Percentiles rank a stretch among this genome's conserved stretches.
These are phyloP conservation scores for Ctenochaetus hawaiiensis DNA, from an alignment of 2,797 vertebrate genomes.

Conservation along the genomic window DNA sequence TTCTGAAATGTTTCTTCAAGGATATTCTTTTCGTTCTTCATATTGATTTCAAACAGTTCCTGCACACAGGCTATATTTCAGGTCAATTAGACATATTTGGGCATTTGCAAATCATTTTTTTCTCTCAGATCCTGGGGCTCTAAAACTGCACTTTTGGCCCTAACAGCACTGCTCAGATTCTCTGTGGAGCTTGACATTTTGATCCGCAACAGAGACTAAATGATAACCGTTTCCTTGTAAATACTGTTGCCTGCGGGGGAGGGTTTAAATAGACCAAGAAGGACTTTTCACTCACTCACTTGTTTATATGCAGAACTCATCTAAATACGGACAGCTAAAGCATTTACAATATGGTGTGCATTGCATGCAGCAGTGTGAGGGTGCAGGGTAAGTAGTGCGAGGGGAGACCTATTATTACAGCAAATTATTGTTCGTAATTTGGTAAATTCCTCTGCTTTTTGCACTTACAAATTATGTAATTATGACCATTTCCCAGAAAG, in stretches of 20 bases:
- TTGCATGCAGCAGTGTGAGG: conserved; percentile 38
- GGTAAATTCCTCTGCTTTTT: conserved; percentile 61
- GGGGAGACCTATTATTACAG: conserved; percentile 61
- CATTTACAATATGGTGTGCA: conserved; percentile 53
- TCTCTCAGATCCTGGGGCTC: conserved; percentile 84
- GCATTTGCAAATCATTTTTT: conserved; percentile 85
- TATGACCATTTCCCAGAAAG: conserved; percentile 52
- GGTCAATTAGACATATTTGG: conserved; percentile 89
- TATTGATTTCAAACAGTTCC: conserved; percentile 86
- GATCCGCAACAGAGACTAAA: conserved; percentile 87
- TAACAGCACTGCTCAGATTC: conserved; percentile 80
- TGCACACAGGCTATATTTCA: conserved; percentile 83
- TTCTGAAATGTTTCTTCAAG: conserved; percentile 77
- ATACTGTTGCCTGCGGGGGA: conserved; percentile 83
- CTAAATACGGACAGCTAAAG: conserved; percentile 67
- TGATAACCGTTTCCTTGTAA: conserved; percentile 88
- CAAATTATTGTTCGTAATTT: conserved; percentile 60
- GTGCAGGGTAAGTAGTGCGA: conserved; percentile 35
- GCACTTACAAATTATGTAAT: conserved; percentile 62
- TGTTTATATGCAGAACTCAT: conserved; percentile 80
- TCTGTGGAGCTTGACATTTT: conserved; percentile 87
- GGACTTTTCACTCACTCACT: conserved; percentile 82
- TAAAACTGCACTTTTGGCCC: conserved; percentile 86
- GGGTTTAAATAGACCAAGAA: conserved; percentile 84
- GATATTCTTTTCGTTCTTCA: conserved; percentile 69